A percentile compares a stretch with the other conserved stretches of the same genome.
These are phyloP conservation scores for Allobates femoralis DNA, from an alignment of 2,797 vertebrate species.

Conservation along the genomic window DNA sequence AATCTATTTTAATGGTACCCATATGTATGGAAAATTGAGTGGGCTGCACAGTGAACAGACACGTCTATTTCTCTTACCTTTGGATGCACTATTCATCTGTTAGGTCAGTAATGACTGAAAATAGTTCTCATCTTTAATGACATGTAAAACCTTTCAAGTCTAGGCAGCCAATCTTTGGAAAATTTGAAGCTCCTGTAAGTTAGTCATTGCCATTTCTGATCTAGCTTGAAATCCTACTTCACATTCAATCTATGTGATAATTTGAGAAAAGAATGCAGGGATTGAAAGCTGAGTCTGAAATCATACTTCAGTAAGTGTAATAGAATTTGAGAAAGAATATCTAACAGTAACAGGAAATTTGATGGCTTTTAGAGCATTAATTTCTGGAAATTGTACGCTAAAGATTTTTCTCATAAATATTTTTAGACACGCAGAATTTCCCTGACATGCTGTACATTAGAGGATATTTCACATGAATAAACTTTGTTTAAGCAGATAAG, in stretches of 20 bases:
- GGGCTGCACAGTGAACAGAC: conserved; percentile 16
- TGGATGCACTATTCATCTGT: conserved; percentile 18
- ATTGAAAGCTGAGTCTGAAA: conserved; percentile 15
- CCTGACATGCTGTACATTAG: neutral
- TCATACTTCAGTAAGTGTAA: conserved; percentile 20
- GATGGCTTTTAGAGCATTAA: neutral
- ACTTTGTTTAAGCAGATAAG: too few species aligned
- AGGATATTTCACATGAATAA: neutral
- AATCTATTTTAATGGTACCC: neutral
- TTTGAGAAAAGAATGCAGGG: conserved; percentile 37
- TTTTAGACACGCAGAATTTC: neutral
- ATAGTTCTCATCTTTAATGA: conserved; percentile 45
- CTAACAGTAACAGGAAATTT: neutral
- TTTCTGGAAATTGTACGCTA: neutral
- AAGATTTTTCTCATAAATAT: conserved; percentile 16
- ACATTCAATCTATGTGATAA: conserved; percentile 49
- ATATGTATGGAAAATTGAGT: neutral
- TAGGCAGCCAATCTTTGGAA: conserved; percentile 34
- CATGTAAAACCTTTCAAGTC: conserved; percentile 38
- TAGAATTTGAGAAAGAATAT: conserved; percentile 8
- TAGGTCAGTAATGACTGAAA: conserved; percentile 46
- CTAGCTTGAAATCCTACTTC: conserved; percentile 40
- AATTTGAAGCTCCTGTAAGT: conserved; percentile 23
- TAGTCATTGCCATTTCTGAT: conserved; percentile 45
- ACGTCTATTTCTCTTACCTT: conserved; percentile 15